A percentile compares a stretch with the other conserved stretches of the same genome.
Evolutionary conservation across 2,113 vertebrate species (phyloP).

Genomic region (Hyaena hyaena): DNA sequence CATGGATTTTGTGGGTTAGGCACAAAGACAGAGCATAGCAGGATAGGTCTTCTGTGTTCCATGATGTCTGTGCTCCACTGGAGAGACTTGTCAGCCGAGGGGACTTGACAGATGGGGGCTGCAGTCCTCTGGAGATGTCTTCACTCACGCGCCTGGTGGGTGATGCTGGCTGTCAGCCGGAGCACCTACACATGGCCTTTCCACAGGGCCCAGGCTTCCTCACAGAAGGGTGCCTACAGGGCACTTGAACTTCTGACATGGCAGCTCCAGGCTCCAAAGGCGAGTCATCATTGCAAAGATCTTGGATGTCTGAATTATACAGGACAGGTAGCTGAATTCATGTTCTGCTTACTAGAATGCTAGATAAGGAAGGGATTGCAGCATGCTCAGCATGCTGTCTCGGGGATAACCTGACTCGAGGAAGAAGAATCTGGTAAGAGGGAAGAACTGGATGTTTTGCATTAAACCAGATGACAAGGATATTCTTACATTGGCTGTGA

Average conservation of each 20-base stretch:
- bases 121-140: constrained; percentile 6
- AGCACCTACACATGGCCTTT: not conserved
- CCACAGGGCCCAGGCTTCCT: not conserved
- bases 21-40: not conserved
- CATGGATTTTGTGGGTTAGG: not conserved
- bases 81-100: not conserved
- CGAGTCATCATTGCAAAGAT: not conserved
- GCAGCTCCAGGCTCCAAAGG: not conserved
- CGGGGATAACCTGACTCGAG: not conserved
- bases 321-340: not conserved
- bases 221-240: not conserved
- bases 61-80: not conserved
- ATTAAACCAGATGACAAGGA: not conserved
- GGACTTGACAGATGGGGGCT: not conserved
- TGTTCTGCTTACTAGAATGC: not conserved
- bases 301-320: not conserved
- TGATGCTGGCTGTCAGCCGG: not conserved
- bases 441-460: not conserved
- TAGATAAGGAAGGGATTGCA: not conserved
- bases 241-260: not conserved
- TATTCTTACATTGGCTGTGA: not conserved
- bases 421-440: not conserved
- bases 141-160: not conserved
- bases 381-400: not conserved
- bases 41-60: not conserved